Conservation (phyloP, 2,113 vertebrate species). For the Ptilorrhoa leucosticta region DNA sequence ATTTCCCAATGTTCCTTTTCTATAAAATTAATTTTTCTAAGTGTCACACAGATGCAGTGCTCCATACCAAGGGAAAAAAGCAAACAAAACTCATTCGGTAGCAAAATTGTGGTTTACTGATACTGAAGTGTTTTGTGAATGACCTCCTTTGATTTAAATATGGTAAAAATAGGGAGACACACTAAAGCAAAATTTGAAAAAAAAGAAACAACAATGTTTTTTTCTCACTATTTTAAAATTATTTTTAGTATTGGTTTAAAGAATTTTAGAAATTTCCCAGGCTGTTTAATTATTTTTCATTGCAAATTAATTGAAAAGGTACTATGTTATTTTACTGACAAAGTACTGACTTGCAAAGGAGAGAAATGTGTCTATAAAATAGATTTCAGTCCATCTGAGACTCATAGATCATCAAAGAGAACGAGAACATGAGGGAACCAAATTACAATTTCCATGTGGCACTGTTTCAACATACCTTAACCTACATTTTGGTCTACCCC, state of each 20-base stretch:
- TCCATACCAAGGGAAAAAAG: neutral
- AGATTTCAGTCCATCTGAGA: constrained; percentile 11
- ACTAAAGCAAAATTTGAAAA: neutral
- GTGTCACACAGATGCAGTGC: neutral
- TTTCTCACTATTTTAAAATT: neutral
- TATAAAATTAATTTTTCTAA: neutral
- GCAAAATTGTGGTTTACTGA: neutral
- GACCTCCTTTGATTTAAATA: neutral
- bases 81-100: neutral
- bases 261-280: neutral
- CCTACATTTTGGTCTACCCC: neutral
- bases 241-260: neutral
- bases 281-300: neutral
- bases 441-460: neutral
- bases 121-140: neutral
- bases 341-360: neutral
- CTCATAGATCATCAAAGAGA: constrained; percentile 5
- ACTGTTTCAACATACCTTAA: neutral
- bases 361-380: neutral
- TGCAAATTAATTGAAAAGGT: neutral
- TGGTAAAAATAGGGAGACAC: neutral
- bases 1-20: neutral
- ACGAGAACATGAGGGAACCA: neutral
- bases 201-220: neutral
- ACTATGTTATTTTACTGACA: neutral